A percentile compares a stretch with the other conserved stretches of the same genome.
Conservation (phyloP, 1,140 invertebrate species). For the Cotesia vestalis region DNA sequence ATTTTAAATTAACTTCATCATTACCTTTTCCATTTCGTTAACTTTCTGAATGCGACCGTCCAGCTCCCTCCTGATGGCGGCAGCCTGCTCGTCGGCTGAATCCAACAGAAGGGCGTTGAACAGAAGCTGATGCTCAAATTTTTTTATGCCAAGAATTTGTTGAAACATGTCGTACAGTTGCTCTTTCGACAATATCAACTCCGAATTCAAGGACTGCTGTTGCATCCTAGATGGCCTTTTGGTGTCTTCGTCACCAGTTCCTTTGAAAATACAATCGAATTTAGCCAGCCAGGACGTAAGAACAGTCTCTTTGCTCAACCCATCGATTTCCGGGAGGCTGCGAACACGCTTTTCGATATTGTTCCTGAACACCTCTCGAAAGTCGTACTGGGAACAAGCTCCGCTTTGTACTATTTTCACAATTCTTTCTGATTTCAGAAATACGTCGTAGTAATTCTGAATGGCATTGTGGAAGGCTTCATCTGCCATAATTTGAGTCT, state of each 20-base stretch:
- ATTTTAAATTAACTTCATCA: neutral
- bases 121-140: conserved; percentile 99
- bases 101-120: conserved; percentile 99
- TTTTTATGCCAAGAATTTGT: conserved; percentile 97
- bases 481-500: conserved; percentile 97
- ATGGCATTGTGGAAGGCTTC: conserved; percentile 99
- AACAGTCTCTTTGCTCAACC: conserved; percentile 98
- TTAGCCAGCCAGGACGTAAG: conserved; percentile 99
- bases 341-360: conserved; percentile 97
- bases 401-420: conserved; percentile 95
- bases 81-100: conserved; percentile 99
- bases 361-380: conserved; percentile 97
- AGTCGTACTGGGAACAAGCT: conserved; percentile 97
- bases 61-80: conserved; percentile 97
- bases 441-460: conserved; percentile 96
- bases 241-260: conserved; percentile 86
- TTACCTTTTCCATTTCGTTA: conserved; percentile 95
- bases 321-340: conserved; percentile 98
- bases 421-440: conserved; percentile 95
- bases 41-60: conserved; percentile 97
- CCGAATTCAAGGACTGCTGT: conserved; percentile 89
- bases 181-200: conserved; percentile 93
- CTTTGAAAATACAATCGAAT: conserved; percentile 98
- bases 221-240: conserved; percentile 86
- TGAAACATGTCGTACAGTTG: conserved; percentile 99